Evolutionary conservation across 2,113 vertebrate genomes (phyloP), one percentile per base, ranked within the genome.

Genomic region (Corythaixoides concolor): DNA sequence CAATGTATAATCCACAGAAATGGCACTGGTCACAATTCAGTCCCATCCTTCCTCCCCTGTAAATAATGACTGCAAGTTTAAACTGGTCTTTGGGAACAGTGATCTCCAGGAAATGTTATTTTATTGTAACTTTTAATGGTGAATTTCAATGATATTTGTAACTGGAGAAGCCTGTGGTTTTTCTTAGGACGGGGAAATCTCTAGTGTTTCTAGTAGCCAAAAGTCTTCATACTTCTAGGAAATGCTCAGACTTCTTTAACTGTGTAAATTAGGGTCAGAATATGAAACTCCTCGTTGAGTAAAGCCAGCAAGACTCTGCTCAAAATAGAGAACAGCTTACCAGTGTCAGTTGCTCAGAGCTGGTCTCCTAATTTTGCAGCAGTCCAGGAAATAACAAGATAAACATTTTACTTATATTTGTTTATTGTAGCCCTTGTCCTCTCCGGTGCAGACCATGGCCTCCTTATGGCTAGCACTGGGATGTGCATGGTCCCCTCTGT

Each of bases 171-270:
- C 4, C n/a, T 94, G 92, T 76, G 89, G 66, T 88, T 90, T 96
- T 96, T 95, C 90, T 87, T 74, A 95, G 64, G 89, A 93, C 85
- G 75, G 59, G 59, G 86, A 96, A 93, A 80, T 90, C 68, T 87
- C 69, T 85, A 66, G 7, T 81, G 45, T 88, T 95, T 85, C 39
- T 85, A 85, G 77, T 69, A 91, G 94, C 92, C 89, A 97, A 96
- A 95, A 97, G 68, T 80, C 66, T 96, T 81, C 84, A 89, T 45
- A 72, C 37, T 90, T 97, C 96, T 93, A 95, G 84, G 96, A 97
- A 97, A 95, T 50, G 55, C 88, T 49, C 58, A 95, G 49, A 67
- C 23, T 72, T 75, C 49, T 87, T 93, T 72, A 84, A 86, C 60
- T 72, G 49, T 83, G 49, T 47, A 69, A 91, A 74, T 59, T 32